Conservation (phyloP, 1,140 invertebrate genomes). For the Drosophila grimshawi region DNA sequence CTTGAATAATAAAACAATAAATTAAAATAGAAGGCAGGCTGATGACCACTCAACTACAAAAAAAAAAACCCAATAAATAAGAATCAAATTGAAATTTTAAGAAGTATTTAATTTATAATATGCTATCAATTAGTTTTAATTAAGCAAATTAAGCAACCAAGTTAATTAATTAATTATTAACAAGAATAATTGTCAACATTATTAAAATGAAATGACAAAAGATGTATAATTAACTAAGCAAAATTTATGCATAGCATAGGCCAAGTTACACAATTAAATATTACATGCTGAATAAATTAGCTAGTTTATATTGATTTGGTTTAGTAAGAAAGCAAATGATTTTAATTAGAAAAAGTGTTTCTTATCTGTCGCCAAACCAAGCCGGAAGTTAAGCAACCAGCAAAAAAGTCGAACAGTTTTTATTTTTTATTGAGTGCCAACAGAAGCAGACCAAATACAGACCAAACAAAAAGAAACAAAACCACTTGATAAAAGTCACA, state of each 20-base stretch:
- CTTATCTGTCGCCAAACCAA: background rate
- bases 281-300: background rate
- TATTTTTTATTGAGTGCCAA: slow-evolving; percentile 5
- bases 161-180: no score
- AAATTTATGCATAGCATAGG: background rate
- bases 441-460: background rate
- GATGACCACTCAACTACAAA: no score
- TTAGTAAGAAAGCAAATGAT: no score
- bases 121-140: background rate
- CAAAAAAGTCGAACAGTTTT: slow-evolving; percentile 1
- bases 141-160: background rate
- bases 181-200: no score
- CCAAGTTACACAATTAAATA: background rate
- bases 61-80: background rate
- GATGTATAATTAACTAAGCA: no score
- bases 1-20: no score
- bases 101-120: no score
- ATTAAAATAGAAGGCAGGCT: no score
- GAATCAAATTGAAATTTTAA: no score
- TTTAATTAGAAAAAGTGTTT: background rate
- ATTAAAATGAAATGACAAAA: no score
- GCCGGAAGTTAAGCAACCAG: slow-evolving; percentile 18
- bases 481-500: slow-evolving; percentile 38
- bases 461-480: slow-evolving; percentile 12
- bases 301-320: no score